A percentile compares a stretch with the other conserved stretches of the same genome.
Evolutionary conservation across 2,797 vertebrate genomes (phyloP).

Genomic region (Acridotheres tristis): DNA sequence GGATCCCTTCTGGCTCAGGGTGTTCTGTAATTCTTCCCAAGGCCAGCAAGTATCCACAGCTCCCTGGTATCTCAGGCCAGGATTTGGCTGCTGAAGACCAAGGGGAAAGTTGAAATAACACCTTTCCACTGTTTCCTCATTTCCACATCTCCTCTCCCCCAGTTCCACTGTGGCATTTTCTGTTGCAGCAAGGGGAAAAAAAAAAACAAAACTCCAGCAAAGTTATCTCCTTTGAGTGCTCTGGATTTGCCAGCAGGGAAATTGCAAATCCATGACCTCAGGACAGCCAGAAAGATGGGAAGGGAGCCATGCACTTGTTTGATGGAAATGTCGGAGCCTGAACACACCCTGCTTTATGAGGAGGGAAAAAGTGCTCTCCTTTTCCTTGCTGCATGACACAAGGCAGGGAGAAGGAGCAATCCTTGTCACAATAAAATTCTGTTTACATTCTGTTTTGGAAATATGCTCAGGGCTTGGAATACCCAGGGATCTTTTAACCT

Average conservation of each 20-base stretch:
- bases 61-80: neutral
- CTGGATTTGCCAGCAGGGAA: neutral
- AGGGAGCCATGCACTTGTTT: constrained; percentile 21
- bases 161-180: fast-evolving
- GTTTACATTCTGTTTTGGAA: constrained; percentile 55
- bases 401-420: neutral
- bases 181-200: neutral
- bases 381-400: neutral
- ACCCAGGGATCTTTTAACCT: neutral
- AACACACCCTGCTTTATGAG: constrained; percentile 46
- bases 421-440: neutral
- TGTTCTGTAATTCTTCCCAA: neutral
- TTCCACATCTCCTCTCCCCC: fast-evolving
- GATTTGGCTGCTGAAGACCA: neutral
- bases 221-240: neutral
- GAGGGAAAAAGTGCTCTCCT: neutral
- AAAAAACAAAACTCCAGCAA: neutral
- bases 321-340: neutral
- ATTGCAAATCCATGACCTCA: fast-evolving
- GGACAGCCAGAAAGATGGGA: neutral
- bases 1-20: neutral
- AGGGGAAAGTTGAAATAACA: neutral
- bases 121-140: neutral
- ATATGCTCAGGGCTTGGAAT: neutral
- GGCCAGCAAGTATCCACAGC: neutral